Percentiles rank a stretch among this genome's conserved stretches.
Conservation (phyloP, 2,797 vertebrate genomes). For the Gymnocypris eckloni region DNA sequence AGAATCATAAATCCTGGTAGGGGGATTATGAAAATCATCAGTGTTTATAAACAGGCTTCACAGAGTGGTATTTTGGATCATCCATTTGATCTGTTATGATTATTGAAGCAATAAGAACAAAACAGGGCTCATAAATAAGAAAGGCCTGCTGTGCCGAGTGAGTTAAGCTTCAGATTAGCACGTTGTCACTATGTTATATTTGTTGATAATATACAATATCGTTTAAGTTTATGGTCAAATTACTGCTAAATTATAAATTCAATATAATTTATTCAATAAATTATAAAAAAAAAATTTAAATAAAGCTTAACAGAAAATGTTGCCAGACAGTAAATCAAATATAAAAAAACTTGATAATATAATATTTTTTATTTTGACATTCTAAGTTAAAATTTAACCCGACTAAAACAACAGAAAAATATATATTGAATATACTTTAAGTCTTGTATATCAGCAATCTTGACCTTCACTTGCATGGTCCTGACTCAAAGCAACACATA, state of each 20-base stretch:
- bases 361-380: background rate
- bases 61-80: constrained; percentile 7
- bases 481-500: background rate
- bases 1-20: constrained; percentile 29
- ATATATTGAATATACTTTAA: background rate
- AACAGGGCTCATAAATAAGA: background rate
- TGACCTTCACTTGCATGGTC: background rate
- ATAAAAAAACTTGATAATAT: background rate
- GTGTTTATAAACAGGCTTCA: constrained; percentile 5
- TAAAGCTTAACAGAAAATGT: background rate
- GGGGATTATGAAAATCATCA: constrained; percentile 38
- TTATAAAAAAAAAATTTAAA: background rate
- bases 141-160: background rate
- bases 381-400: background rate
- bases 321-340: background rate
- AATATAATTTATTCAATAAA: background rate
- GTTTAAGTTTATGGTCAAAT: background rate
- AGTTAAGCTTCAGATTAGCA: background rate
- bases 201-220: background rate
- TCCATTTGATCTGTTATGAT: constrained; percentile 11
- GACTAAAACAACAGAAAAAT: background rate
- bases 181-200: background rate
- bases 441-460: background rate
- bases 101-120: background rate
- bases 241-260: background rate